These are phyloP conservation scores for Ardeotis arabs DNA, from an alignment of 2,113 vertebrate genomes.

Conservation along the genomic window DNA sequence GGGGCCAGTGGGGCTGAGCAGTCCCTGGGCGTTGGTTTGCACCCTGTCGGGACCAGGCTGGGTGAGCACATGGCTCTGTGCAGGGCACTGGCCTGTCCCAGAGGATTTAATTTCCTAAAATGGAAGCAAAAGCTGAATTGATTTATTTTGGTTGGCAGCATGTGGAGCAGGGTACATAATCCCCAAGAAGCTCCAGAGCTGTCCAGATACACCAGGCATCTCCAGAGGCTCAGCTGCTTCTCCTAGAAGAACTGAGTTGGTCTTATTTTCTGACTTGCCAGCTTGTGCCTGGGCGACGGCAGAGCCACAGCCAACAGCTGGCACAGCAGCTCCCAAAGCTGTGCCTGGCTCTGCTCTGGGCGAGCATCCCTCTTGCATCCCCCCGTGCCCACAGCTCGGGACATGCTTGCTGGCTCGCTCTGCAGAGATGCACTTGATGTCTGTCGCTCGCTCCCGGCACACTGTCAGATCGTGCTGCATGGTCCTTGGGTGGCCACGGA, in stretches of 20 bases:
- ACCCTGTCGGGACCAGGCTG: background rate
- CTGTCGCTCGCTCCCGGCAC: rapidly evolving
- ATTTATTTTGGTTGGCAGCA: slow-evolving; percentile 46
- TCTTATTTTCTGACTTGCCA: background rate
- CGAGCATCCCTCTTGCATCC: rapidly evolving
- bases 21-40: rapidly evolving
- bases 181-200: background rate
- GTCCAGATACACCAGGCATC: background rate
- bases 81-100: background rate
- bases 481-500: background rate
- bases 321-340: background rate
- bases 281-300: background rate
- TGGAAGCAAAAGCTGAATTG: slow-evolving; percentile 36
- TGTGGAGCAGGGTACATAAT: background rate
- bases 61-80: background rate
- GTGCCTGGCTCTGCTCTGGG: background rate
- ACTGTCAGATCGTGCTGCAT: rapidly evolving
- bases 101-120: slow-evolving; percentile 53
- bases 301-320: background rate
- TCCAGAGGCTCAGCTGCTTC: rapidly evolving
- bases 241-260: rapidly evolving
- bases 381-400: rapidly evolving
- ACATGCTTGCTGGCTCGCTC: rapidly evolving
- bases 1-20: rapidly evolving
- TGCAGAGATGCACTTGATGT: background rate